Percentiles rank a stretch among this genome's conserved stretches.
Evolutionary conservation across 1,140 invertebrate genomes (phyloP).

Genomic region (Zaprionus inermis): DNA sequence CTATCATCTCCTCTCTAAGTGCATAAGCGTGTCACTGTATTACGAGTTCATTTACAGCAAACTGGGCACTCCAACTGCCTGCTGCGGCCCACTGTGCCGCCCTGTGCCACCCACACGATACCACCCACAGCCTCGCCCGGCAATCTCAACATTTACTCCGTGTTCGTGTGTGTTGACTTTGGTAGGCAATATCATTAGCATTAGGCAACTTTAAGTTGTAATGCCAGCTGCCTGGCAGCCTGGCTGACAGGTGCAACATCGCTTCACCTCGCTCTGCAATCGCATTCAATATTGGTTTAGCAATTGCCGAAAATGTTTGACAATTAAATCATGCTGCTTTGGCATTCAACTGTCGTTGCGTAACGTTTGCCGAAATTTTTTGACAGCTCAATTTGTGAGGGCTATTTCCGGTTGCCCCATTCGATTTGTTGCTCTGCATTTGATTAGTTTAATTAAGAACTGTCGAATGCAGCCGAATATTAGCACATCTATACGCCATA

Average conservation of each 20-base stretch:
- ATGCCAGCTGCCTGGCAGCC: constrained; percentile 42
- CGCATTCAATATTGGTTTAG: constrained; percentile 63
- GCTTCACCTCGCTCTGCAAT: constrained; percentile 21
- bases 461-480: not conserved
- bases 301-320: constrained; percentile 64
- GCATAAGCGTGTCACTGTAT: constrained; percentile 79
- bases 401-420: not conserved
- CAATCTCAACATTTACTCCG: constrained; percentile 33
- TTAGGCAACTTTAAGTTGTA: constrained; percentile 69
- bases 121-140: constrained; percentile 16
- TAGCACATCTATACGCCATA: not conserved
- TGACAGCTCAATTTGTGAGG: constrained; percentile 7
- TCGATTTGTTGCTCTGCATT: not conserved
- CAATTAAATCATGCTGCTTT: constrained; percentile 59
- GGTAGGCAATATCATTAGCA: constrained; percentile 78
- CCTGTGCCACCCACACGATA: not conserved
- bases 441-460: not conserved
- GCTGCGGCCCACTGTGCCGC: not conserved
- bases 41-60: constrained; percentile 75
- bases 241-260: constrained; percentile 16
- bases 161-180: constrained; percentile 67
- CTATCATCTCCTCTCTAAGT: constrained; percentile 53
- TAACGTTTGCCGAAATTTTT: not conserved
- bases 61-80: constrained; percentile 25
- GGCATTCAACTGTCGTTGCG: constrained; percentile 18